Evolutionary conservation across 2,797 vertebrate species (phyloP).

Genomic region (Natrix natrix): DNA sequence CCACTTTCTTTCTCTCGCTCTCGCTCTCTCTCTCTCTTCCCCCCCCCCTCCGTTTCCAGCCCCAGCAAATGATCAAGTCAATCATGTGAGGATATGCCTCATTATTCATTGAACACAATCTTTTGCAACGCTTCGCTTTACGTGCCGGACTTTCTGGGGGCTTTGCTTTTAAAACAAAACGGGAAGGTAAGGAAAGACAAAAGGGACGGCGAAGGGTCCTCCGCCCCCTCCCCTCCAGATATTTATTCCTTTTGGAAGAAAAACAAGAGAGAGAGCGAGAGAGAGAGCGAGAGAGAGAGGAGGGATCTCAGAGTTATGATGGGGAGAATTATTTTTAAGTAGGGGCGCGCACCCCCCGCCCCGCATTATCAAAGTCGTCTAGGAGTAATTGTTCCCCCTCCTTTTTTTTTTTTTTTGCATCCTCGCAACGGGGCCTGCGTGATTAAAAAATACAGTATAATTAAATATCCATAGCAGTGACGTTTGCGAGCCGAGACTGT

Average conservation of each 20-base stretch:
- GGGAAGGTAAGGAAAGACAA: conserved; percentile 88
- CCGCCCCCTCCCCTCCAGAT: neutral
- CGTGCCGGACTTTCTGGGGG: conserved; percentile 85
- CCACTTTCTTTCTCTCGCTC: conserved; percentile 77
- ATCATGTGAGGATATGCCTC: conserved; percentile 92
- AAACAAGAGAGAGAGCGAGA: neutral
- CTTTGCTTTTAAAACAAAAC: conserved; percentile 73
- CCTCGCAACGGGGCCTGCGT: conserved; percentile 78
- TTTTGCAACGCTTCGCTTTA: conserved; percentile 84
- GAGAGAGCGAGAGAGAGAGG: neutral
- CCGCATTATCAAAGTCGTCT: conserved; percentile 79
- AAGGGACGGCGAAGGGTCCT: conserved; percentile 43
- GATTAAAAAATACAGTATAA: conserved; percentile 88
- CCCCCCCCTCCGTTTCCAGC: conserved; percentile 62
- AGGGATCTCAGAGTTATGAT: conserved; percentile 22
- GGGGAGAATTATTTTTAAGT: neutral
- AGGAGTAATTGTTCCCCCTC: conserved; percentile 59
- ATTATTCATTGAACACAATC: conserved; percentile 92
- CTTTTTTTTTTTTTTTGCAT: conserved; percentile 72
- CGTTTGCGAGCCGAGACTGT: conserved; percentile 79
- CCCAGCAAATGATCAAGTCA: conserved; percentile 91
- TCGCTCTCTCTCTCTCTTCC: neutral
- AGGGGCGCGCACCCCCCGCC: conserved; percentile 33
- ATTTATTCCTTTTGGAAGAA: neutral
- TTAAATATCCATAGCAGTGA: conserved; percentile 86